These are phyloP conservation scores for Taeniopygia guttata DNA, from an alignment of 2,797 vertebrate species.

Conservation along the genomic window DNA sequence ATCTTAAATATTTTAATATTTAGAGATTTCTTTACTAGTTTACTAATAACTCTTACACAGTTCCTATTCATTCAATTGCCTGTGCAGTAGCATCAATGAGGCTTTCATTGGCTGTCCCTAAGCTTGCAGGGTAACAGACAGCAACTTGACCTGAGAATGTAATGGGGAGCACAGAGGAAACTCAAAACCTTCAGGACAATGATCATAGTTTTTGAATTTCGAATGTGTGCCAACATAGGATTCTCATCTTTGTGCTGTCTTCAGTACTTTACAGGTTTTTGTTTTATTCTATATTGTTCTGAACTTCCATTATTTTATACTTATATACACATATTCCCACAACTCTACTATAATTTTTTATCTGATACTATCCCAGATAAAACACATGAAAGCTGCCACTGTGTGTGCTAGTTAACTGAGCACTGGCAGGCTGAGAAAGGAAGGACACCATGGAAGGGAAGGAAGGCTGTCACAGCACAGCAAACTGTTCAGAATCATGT, in stretches of 20 bases:
- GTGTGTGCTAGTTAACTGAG: background rate
- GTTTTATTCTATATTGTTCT: background rate
- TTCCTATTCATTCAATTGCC: background rate
- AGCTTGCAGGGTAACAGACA: background rate
- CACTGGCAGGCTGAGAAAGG: background rate
- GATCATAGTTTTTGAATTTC: background rate
- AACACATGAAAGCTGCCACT: background rate
- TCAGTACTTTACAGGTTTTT: background rate
- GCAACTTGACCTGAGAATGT: background rate
- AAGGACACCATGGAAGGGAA: background rate
- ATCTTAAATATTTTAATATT: background rate
- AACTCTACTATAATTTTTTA: background rate
- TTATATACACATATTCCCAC: background rate
- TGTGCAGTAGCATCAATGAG: background rate
- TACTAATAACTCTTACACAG: background rate
- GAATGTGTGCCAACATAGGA: background rate
- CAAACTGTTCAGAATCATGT: background rate
- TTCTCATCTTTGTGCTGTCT: background rate
- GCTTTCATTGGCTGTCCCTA: background rate
- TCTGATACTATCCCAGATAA: background rate
- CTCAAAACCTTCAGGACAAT: background rate
- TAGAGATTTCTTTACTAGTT: background rate
- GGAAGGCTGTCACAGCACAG: background rate
- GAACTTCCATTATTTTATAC: background rate
- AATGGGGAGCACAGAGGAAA: background rate